A percentile compares a stretch with the other conserved stretches of the same genome.
Conservation (phyloP, 2,888 invertebrate species). For the Schizaphis graminum region DNA sequence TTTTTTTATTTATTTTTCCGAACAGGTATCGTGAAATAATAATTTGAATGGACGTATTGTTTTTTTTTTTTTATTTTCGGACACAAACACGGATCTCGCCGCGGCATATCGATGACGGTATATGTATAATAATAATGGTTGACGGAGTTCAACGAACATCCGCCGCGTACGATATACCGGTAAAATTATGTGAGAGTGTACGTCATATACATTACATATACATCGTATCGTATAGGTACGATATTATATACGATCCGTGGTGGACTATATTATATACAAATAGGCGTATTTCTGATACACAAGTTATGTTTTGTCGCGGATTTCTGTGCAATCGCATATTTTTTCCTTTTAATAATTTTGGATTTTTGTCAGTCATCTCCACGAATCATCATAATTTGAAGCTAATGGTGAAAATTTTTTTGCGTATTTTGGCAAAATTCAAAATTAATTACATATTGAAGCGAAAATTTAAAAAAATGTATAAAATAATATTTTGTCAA, state of each 20-base stretch:
- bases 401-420: too few relatives aligned
- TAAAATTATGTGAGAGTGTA: not conserved
- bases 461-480: too few relatives aligned
- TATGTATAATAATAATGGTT: not conserved
- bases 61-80: conserved; percentile 6
- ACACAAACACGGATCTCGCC: not conserved
- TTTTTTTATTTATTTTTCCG: not conserved
- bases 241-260: not conserved
- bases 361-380: too few relatives aligned
- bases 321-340: too few relatives aligned
- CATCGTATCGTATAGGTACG: not conserved
- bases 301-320: too few relatives aligned
- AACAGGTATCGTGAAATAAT: conserved; percentile 7
- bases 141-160: conserved; percentile 37
- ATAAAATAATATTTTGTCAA: too few relatives aligned
- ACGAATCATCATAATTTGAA: too few relatives aligned
- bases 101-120: not conserved
- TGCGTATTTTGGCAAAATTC: too few relatives aligned
- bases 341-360: too few relatives aligned
- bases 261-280: not conserved
- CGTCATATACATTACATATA: not conserved
- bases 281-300: not conserved
- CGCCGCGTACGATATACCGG: not conserved
- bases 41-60: not conserved
- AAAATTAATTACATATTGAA: too few relatives aligned